Conservation (phyloP, 2,113 vertebrate genomes). For the Mobula birostris region DNA sequence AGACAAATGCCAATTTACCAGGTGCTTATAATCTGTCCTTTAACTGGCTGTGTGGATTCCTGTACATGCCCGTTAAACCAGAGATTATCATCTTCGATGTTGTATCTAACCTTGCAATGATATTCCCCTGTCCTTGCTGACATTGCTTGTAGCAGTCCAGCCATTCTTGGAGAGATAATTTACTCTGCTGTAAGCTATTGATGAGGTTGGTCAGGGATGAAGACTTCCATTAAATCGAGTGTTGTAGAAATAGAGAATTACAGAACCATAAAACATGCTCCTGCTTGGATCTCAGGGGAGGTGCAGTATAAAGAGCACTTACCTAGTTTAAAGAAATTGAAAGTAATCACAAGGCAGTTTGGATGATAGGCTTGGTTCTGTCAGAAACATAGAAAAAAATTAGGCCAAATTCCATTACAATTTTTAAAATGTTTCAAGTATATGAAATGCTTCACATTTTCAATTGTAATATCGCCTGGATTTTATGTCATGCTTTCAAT, state of each 20-base stretch:
- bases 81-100: constrained; percentile 50
- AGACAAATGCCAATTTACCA: no score
- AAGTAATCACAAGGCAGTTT: constrained; percentile 29
- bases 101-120: constrained; percentile 56
- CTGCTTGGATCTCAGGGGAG: constrained; percentile 60
- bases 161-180: constrained; percentile 66
- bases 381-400: not conserved
- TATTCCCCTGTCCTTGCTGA: constrained; percentile 51
- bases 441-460: not conserved
- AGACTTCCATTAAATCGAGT: constrained; percentile 70
- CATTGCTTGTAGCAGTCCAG: constrained; percentile 46
- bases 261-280: constrained; percentile 62
- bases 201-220: constrained; percentile 72
- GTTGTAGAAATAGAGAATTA: constrained; percentile 66
- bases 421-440: not conserved
- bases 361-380: not conserved
- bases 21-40: not conserved
- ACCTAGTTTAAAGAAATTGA: constrained; percentile 41
- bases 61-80: constrained; percentile 34
- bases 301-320: constrained; percentile 61
- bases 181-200: constrained; percentile 62
- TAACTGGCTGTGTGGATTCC: not conserved
- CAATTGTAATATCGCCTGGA: not conserved
- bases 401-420: not conserved
- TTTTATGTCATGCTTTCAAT: not conserved